Evolutionary conservation across 2,113 vertebrate genomes (phyloP).

Genomic region (Antigone vipio): DNA sequence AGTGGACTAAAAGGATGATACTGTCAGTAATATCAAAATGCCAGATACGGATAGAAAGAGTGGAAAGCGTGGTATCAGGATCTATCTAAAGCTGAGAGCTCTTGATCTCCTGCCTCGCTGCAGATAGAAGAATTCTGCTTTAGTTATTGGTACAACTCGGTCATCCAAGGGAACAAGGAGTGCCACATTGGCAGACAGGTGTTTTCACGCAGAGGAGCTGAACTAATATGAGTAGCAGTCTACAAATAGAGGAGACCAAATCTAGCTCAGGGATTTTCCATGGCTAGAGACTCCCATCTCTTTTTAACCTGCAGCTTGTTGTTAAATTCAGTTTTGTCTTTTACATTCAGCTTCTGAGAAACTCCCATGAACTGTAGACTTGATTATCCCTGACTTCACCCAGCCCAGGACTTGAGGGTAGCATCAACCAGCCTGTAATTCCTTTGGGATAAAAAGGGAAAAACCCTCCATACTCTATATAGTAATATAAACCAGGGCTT

Average conservation of each 20-base stretch:
- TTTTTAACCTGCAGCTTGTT: not conserved
- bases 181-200: not conserved
- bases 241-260: not conserved
- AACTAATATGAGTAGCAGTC: not conserved
- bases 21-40: not conserved
- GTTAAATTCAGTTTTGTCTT: not conserved
- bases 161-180: not conserved
- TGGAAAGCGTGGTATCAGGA: not conserved
- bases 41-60: not conserved
- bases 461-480: not conserved
- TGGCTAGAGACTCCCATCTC: not conserved
- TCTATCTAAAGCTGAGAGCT: not conserved
- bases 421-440: not conserved
- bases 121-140: not conserved
- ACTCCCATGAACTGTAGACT: not conserved
- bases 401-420: not conserved
- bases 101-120: not conserved
- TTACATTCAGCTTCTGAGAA: not conserved
- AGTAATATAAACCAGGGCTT: not conserved
- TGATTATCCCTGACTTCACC: not conserved
- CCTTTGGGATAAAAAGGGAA: not conserved
- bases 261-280: not conserved
- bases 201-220: not conserved
- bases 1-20: not conserved
- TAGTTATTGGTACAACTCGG: not conserved